A percentile compares a stretch with the other conserved stretches of the same genome.
Evolutionary conservation across 2,113 vertebrate genomes (phyloP).

Genomic region (Barnardius zonarius): DNA sequence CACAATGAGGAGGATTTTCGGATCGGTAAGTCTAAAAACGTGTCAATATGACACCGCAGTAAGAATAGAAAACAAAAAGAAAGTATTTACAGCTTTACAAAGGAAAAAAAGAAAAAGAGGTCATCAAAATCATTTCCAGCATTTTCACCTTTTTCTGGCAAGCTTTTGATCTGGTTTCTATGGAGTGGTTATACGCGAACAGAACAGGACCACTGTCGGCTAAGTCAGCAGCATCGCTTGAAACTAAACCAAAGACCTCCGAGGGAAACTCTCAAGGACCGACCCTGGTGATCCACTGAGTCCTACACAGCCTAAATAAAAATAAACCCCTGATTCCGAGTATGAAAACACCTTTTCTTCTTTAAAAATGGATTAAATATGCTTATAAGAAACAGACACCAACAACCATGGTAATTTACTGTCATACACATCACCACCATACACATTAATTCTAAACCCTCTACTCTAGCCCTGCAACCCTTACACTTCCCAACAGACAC

Average conservation of each 20-base stretch:
- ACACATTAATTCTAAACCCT: neutral
- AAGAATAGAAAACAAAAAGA: conserved; percentile 67
- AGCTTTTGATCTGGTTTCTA: conserved; percentile 17
- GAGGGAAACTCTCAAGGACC: neutral
- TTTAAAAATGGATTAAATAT: neutral
- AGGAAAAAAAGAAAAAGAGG: conserved; percentile 57
- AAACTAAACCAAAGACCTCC: neutral
- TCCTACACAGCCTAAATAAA: neutral
- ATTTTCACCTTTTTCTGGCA: conserved; percentile 49
- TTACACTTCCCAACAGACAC: neutral
- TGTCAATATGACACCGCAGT: conserved; percentile 80
- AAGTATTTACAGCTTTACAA: conserved; percentile 82
- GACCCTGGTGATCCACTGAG: neutral
- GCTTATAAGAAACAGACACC: conserved; percentile 7
- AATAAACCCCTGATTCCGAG: neutral
- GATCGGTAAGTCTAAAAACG: conserved; percentile 66
- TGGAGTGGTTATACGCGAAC: neutral
- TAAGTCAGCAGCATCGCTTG: neutral
- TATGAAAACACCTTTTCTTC: neutral
- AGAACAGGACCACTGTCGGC: neutral
- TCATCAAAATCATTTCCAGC: conserved; percentile 58
- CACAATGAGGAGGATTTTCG: conserved; percentile 47
- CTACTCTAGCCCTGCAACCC: neutral
- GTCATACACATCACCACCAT: neutral
- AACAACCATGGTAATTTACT: neutral